These are phyloP conservation scores for Hydractinia symbiolongicarpus DNA, from an alignment of 30 jellyfish, hydroid and myxozoan species.

Conservation along the genomic window DNA sequence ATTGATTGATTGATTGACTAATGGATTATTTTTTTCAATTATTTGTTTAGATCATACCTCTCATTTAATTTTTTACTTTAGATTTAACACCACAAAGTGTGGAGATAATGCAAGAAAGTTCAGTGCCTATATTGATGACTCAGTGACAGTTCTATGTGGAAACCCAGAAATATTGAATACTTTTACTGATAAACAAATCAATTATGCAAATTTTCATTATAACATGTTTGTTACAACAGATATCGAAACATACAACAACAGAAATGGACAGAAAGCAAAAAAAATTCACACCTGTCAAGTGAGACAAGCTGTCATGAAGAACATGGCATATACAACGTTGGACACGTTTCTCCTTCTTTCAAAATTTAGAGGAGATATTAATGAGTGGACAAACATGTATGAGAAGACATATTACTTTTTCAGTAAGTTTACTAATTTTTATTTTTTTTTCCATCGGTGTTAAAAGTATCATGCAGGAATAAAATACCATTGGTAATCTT, in stretches of 20 bases:
- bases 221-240: not conserved
- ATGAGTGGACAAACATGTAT: not conserved
- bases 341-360: not conserved
- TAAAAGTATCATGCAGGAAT: not conserved
- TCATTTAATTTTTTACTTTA: not conserved
- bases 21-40: not conserved
- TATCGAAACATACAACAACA: not conserved
- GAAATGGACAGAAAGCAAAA: not conserved
- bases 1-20: not conserved
- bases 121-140: constrained; percentile 2
- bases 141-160: not conserved
- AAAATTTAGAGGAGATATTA: not conserved
- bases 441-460: not conserved
- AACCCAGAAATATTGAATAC: constrained; percentile 1
- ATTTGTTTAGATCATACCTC: not conserved
- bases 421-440: not conserved
- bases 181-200: not conserved
- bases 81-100: not conserved
- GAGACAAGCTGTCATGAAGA: not conserved
- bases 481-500: not conserved
- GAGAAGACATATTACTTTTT: constrained; percentile 2
- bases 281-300: not conserved
- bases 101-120: not conserved
- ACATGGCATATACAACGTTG: too few species aligned
- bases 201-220: not conserved